These are phyloP conservation scores for Microplitis manilae DNA, from an alignment of 2,888 invertebrate genomes.

Conservation along the genomic window DNA sequence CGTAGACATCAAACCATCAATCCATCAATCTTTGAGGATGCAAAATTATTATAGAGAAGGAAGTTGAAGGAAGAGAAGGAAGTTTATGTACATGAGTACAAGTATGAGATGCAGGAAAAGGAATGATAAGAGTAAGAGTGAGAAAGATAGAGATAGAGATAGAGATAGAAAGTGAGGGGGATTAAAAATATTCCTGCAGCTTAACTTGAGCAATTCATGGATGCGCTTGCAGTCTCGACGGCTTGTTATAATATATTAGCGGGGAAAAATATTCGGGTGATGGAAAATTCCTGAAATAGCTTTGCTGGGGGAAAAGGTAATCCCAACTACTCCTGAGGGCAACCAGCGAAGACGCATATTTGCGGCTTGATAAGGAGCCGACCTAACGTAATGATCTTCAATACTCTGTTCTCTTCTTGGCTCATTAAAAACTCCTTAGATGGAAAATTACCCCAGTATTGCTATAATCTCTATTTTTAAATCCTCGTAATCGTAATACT, in stretches of 20 bases:
- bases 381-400: conserved; percentile 35
- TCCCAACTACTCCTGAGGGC: conserved; percentile 15
- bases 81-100: background rate
- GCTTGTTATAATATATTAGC: conserved; percentile 23
- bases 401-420: conserved; percentile 6
- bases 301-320: conserved; percentile 29
- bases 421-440: conserved; percentile 33
- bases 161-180: conserved; percentile 10
- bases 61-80: background rate
- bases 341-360: conserved; percentile 33
- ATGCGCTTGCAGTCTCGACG: conserved; percentile 34
- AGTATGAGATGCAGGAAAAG: background rate
- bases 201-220: conserved; percentile 31
- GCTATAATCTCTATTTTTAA: background rate
- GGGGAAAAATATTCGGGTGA: conserved; percentile 38
- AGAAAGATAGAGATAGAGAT: conserved; percentile 14
- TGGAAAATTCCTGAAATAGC: conserved; percentile 41
- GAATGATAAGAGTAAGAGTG: conserved; percentile 13
- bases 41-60: conserved; percentile 2
- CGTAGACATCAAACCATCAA: conserved; percentile 29
- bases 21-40: conserved; percentile 38
- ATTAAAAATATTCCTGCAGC: conserved; percentile 35
- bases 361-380: conserved; percentile 40
- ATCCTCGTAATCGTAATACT: background rate
- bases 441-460: conserved; percentile 11